phyloP scores from a whole-genome alignment of 2,113 vertebrate genomes.

The Scartelaos histophorus region DNA sequence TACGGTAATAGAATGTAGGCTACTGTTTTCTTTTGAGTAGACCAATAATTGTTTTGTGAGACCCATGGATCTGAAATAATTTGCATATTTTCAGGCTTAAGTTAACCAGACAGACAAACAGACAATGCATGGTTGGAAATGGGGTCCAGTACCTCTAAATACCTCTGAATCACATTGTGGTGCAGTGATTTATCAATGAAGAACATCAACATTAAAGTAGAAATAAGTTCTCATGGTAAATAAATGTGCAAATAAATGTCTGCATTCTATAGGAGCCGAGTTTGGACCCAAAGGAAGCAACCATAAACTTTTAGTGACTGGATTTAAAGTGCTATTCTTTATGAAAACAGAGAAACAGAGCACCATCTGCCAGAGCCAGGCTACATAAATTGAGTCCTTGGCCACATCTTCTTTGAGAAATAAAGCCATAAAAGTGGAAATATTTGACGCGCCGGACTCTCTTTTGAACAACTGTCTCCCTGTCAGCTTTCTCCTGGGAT shows the following conservation, averaged over 20 bases:
- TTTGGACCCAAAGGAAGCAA: constrained; percentile 4
- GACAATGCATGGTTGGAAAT: no score
- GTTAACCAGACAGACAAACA: no score
- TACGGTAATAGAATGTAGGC: no score
- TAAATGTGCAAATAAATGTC: neutral
- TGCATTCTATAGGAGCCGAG: neutral
- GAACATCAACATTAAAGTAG: neutral
- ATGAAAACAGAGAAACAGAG: constrained; percentile 8
- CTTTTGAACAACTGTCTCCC: constrained; percentile 22
- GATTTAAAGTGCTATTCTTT: constrained; percentile 4
- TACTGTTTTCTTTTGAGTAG: no score
- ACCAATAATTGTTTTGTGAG: no score
- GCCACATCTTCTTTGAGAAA: constrained; percentile 29
- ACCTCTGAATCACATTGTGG: no score
- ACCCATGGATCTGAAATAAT: no score
- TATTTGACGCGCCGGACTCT: constrained; percentile 34
- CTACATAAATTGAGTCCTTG: constrained; percentile 15
- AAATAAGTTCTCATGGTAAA: neutral
- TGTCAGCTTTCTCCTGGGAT: constrained; percentile 30
- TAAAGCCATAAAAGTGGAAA: constrained; percentile 24
- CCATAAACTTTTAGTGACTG: constrained; percentile 17
- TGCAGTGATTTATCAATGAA: no score
- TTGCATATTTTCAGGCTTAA: no score
- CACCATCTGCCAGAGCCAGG: constrained; percentile 20
- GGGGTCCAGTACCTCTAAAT: no score